Evolutionary conservation across 2,113 vertebrate genomes (phyloP).

Genomic region (Garra rufa): DNA sequence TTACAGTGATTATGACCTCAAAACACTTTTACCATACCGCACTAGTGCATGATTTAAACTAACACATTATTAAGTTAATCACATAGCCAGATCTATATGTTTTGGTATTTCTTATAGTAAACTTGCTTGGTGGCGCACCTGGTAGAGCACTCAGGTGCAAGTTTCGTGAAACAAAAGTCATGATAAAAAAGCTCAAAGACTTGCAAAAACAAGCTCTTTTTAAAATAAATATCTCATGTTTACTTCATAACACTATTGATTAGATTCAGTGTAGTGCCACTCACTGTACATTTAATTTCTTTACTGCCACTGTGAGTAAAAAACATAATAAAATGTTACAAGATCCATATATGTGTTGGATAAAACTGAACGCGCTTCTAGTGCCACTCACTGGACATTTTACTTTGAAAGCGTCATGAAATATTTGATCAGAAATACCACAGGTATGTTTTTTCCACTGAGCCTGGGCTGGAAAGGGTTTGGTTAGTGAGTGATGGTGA

Average conservation of each 20-base stretch:
- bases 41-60: constrained; percentile 1
- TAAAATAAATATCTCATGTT: too few species aligned
- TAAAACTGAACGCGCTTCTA: neutral
- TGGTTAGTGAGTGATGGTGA: neutral
- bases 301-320: neutral
- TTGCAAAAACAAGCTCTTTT: too few species aligned
- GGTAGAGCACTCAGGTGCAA: neutral
- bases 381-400: neutral
- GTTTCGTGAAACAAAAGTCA: neutral
- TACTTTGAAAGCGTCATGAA: neutral
- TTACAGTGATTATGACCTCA: too few species aligned
- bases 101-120: neutral
- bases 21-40: neutral
- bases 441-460: neutral
- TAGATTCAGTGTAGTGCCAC: too few species aligned
- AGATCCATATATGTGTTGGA: neutral
- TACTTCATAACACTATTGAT: too few species aligned
- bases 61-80: too few species aligned
- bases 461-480: neutral
- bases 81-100: neutral
- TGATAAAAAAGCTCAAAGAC: neutral
- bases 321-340: neutral
- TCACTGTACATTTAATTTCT: neutral
- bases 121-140: neutral
- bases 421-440: neutral